Evolutionary conservation across 2,797 vertebrate genomes (phyloP).

Genomic region (Acestrorhynchus altus): DNA sequence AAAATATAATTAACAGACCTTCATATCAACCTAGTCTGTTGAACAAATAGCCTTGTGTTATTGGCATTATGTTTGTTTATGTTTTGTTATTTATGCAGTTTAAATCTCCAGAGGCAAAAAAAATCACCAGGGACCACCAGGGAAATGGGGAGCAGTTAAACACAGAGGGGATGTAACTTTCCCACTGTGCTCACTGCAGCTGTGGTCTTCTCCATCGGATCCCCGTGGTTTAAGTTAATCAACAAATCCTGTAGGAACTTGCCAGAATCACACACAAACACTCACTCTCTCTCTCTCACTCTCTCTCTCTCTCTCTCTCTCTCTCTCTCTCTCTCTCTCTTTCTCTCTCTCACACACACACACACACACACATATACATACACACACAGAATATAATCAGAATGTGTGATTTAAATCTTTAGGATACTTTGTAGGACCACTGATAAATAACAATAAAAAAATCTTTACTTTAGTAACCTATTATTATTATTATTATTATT

Average conservation of each 20-base stretch:
- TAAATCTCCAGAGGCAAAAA: background rate
- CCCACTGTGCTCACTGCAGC: constrained; percentile 4
- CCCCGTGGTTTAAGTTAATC: background rate
- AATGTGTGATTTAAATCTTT: too few species aligned
- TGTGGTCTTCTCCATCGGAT: background rate
- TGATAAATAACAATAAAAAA: too few species aligned
- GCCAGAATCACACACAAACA: background rate
- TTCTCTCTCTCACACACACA: too few species aligned
- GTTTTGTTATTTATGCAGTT: constrained; percentile 2
- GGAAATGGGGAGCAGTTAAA: background rate
- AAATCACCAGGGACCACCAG: background rate
- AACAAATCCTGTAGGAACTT: background rate
- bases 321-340: too few species aligned
- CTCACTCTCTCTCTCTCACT: too few species aligned
- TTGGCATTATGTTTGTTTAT: background rate
- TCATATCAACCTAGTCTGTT: background rate
- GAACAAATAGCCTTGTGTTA: background rate
- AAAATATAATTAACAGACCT: background rate
- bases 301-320: too few species aligned
- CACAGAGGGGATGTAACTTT: background rate
- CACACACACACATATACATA: too few species aligned
- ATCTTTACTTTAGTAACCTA: too few species aligned
- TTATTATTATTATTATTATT: too few species aligned
- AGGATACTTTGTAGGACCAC: too few species aligned
- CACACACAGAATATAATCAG: too few species aligned